A percentile compares a stretch with the other conserved stretches of the same genome.
These are phyloP conservation scores for Rhabdophis nuchalis DNA, from an alignment of 2,797 vertebrate species.

Conservation along the genomic window DNA sequence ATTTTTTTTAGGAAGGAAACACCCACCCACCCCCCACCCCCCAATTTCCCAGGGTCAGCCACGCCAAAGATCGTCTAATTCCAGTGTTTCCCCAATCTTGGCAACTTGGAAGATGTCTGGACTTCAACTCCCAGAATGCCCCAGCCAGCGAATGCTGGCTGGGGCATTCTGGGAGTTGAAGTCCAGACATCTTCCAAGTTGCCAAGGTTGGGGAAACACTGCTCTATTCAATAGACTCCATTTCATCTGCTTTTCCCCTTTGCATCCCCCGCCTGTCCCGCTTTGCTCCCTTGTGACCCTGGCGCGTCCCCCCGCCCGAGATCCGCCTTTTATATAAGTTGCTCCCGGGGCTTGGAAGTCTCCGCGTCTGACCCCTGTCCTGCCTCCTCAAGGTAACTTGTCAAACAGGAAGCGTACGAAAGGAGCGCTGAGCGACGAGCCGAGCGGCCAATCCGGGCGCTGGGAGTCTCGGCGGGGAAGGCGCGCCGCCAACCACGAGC, in stretches of 20 bases:
- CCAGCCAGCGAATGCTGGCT: too few species aligned
- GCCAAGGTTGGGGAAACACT: too few species aligned
- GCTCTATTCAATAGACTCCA: background rate
- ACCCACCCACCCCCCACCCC: background rate
- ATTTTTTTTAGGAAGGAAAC: too few species aligned
- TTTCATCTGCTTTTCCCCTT: background rate
- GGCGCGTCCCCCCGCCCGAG: constrained; percentile 11
- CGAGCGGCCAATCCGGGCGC: constrained; percentile 71
- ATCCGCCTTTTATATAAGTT: constrained; percentile 49
- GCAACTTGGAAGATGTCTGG: too few species aligned
- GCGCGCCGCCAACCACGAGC: constrained; percentile 58
- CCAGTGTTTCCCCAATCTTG: too few species aligned
- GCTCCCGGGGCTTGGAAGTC: constrained; percentile 50
- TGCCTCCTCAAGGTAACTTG: constrained; percentile 99
- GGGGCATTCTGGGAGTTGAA: too few species aligned
- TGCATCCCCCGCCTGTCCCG: background rate
- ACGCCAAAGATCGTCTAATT: background rate
- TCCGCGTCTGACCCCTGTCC: constrained; percentile 91
- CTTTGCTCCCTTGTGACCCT: background rate
- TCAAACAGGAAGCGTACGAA: constrained; percentile 93
- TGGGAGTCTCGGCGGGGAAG: constrained; percentile 68
- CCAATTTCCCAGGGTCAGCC: background rate
- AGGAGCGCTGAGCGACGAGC: constrained; percentile 71
- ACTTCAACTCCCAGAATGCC: too few species aligned
- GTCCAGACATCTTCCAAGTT: too few species aligned